Conservation (phyloP, 2,888 invertebrate genomes). For the Lasioglossum leucozonium region DNA sequence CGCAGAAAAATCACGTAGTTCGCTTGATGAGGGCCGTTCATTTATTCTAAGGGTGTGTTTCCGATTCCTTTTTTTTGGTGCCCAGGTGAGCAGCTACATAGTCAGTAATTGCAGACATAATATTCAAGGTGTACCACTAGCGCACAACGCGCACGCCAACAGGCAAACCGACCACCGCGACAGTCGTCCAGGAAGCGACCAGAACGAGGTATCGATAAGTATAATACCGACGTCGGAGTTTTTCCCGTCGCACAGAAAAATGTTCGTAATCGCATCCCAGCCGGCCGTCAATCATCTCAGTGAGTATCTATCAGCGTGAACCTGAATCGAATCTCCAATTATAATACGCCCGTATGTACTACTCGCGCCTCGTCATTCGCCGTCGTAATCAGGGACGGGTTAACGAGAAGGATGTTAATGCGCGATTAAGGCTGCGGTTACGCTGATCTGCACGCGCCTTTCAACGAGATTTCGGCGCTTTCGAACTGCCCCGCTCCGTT, state of each 20-base stretch:
- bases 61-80: conserved; percentile 25
- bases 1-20: not conserved
- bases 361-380: not conserved
- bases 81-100: conserved; percentile 77
- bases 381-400: conserved; percentile 20
- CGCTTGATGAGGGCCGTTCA: not conserved
- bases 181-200: conserved; percentile 55
- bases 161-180: conserved; percentile 60
- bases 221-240: conserved; percentile 79
- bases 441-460: not conserved
- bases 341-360: not conserved
- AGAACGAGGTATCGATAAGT: conserved; percentile 80
- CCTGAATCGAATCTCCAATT: conserved; percentile 3
- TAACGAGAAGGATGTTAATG: not conserved
- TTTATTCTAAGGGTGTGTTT: conserved; percentile 36
- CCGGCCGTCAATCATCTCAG: conserved; percentile 78
- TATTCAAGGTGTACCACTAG: conserved; percentile 70
- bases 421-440: not conserved
- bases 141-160: conserved; percentile 62
- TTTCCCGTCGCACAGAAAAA: conserved; percentile 78
- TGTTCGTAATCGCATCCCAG: conserved; percentile 79
- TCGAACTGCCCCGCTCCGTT: not conserved
- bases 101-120: conserved; percentile 77
- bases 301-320: conserved; percentile 62
- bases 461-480: not conserved